Evolutionary conservation across 23 tunicate species (phyloP).

Genomic region (Styela plicata): DNA sequence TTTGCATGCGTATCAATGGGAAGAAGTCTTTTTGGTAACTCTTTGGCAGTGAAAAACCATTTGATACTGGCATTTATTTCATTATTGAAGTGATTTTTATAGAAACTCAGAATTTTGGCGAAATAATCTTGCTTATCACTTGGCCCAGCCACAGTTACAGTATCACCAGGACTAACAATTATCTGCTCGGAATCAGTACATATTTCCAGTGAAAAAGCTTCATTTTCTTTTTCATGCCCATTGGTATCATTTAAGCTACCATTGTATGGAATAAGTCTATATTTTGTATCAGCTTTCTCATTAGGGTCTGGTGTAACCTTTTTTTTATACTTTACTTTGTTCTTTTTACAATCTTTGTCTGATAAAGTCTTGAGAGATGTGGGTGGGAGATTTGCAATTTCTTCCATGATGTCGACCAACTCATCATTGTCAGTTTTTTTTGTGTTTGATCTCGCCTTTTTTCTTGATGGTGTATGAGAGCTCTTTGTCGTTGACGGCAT

Average conservation of each 20-base stretch:
- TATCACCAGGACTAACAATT: neutral
- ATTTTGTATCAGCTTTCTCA: neutral
- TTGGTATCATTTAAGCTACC: neutral
- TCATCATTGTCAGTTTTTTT: neutral
- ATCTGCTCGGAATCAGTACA: neutral
- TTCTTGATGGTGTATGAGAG: neutral
- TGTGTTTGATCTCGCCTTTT: neutral
- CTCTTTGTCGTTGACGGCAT: neutral
- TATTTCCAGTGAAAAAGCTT: neutral
- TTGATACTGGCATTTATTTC: conserved; percentile 34
- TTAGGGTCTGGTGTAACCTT: neutral
- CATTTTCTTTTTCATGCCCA: neutral
- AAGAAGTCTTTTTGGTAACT: conserved; percentile 37
- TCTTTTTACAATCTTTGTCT: neutral
- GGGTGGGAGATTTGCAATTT: neutral
- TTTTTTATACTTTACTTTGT: no score
- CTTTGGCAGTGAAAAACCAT: conserved; percentile 50
- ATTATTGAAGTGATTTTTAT: neutral
- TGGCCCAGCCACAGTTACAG: neutral
- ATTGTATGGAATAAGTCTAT: neutral
- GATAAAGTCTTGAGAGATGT: neutral
- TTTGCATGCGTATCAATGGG: conserved; percentile 20
- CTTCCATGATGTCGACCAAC: neutral
- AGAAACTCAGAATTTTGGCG: neutral
- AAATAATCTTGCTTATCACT: neutral